Evolutionary conservation across 1,140 invertebrate species (phyloP).

Genomic region (Caligus rogercresseyi): DNA sequence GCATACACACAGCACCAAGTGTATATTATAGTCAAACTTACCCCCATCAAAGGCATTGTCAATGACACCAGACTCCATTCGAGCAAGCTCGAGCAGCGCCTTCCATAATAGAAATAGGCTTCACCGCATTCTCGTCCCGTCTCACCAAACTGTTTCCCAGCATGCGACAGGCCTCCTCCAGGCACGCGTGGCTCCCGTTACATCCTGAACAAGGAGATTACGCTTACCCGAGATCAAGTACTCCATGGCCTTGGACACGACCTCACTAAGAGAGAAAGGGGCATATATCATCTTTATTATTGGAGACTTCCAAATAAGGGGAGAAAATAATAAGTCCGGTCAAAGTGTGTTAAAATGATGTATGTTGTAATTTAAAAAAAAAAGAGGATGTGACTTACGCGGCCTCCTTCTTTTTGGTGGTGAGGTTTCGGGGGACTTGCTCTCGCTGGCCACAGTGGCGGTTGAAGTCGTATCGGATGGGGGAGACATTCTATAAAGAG

Average conservation of each 20-base stretch:
- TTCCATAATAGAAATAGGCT: constrained; percentile 57
- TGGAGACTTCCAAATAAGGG: neutral
- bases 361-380: no score
- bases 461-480: neutral
- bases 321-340: no score
- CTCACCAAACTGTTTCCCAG: constrained; percentile 51
- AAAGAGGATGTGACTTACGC: no score
- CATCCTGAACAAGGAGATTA: constrained; percentile 59
- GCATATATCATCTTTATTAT: neutral
- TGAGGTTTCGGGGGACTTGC: neutral
- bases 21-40: constrained; percentile 20
- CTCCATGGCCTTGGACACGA: constrained; percentile 29
- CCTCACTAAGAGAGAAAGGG: neutral
- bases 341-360: no score
- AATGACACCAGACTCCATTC: constrained; percentile 58
- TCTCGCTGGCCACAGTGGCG: neutral
- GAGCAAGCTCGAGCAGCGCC: constrained; percentile 54
- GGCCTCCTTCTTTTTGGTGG: neutral
- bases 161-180: constrained; percentile 53
- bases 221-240: constrained; percentile 48
- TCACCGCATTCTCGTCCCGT: constrained; percentile 57
- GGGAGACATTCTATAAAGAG: neutral
- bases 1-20: no score
- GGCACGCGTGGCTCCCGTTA: constrained; percentile 48
- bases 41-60: constrained; percentile 44